A percentile compares a stretch with the other conserved stretches of the same genome.
Evolutionary conservation across 2,888 invertebrate genomes (phyloP).

Genomic region (Heliothis peltigera): DNA sequence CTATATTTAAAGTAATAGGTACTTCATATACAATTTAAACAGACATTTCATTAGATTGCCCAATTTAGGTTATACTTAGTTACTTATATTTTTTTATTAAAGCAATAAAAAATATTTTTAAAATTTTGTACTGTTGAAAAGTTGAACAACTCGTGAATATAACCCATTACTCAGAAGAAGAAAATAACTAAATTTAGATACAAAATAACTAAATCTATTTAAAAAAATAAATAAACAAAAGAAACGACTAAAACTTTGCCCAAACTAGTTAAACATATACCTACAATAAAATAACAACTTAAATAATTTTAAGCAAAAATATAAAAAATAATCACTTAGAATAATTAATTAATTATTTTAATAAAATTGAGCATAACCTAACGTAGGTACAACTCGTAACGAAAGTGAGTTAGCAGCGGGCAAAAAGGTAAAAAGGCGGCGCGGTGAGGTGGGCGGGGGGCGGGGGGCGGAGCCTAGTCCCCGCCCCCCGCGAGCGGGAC

Average conservation of each 20-base stretch:
- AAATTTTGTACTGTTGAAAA: too few species aligned
- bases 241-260: background rate
- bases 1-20: too few species aligned
- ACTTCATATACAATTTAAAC: too few species aligned
- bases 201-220: too few species aligned
- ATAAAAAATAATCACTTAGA: conserved; percentile 11
- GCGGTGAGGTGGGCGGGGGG: conserved; percentile 83
- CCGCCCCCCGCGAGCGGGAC: conserved; percentile 82
- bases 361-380: conserved; percentile 47
- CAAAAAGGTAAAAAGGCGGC: conserved; percentile 81
- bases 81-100: too few species aligned
- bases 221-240: too few species aligned
- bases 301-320: background rate
- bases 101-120: too few species aligned
- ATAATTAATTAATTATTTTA: conserved; percentile 46
- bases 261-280: background rate
- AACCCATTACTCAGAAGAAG: too few species aligned
- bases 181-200: background rate
- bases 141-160: too few species aligned
- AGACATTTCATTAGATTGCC: too few species aligned
- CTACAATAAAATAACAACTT: too few species aligned
- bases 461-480: conserved; percentile 81
- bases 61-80: too few species aligned
- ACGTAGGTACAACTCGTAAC: conserved; percentile 67
- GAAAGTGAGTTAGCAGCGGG: conserved; percentile 80